Base-by-base conservation (phyloP, 2,888 invertebrate species). In the Macrosiphum euphorbiae region DNA sequence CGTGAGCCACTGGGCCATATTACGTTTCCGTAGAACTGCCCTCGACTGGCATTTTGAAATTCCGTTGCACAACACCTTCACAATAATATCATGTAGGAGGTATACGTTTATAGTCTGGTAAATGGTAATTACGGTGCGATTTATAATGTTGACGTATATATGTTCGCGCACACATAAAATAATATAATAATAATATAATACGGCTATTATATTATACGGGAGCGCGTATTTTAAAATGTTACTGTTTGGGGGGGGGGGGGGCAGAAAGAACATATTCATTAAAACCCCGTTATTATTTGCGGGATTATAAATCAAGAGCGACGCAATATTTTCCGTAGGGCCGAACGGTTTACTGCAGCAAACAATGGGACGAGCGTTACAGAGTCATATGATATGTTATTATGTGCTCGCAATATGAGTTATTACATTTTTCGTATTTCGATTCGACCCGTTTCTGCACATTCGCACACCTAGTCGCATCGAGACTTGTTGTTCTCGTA, bases 261-360 rank as follows among this genome's bases (percentile, higher is more conserved):
- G n/a, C 88, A 78, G 20, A 93, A 85, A 90, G 78, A 93, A 93
- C 90, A 86, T 90, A 86, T 90, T 90, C 89, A 89, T 93, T 93
- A 90, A 35, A 90, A 61, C 47, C 13, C 47, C 8, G 41, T 61
- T 89, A 86, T 90, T 85, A 86, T 87, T 87, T 90, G 90, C 35
- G 28, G 85, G 35, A 61, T 90, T 85, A 86, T 94, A 90, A 94
- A 94, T 94, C 93, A 94, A 90, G 58, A 35, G 84, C 28, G 10
- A n/a, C n/a, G 78, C 55, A 41, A 90, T 90, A 90, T 61, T 94
- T 94, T 94, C 41, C 50, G 50, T n/a, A 16, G 86, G 47, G 67
- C 61, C 35, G 35, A 20, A 44, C 92, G 44, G 24, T 41, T 24
- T 50, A 50, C 58, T 61, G 92, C 24, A 41, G 41, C 67, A n/a